These are phyloP conservation scores for Sprattus sprattus DNA, from an alignment of 2,113 vertebrate species.

Conservation along the genomic window DNA sequence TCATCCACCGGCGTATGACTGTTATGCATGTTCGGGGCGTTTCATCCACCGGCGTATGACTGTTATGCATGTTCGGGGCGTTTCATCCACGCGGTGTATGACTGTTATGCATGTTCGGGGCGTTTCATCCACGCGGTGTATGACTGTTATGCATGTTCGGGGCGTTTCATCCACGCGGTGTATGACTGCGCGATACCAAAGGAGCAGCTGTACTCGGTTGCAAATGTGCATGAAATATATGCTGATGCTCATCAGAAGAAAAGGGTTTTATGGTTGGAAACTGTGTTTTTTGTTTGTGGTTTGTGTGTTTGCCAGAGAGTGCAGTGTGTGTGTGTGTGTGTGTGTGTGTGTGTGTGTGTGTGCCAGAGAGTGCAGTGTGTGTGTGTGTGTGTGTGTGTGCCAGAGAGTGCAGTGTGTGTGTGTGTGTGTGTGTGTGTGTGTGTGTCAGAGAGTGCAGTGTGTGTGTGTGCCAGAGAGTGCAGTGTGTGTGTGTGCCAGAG, in stretches of 20 bases:
- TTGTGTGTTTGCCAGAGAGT: too few relatives aligned
- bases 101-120: neutral
- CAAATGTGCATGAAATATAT: neutral
- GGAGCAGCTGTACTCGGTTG: neutral
- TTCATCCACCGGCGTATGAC: neutral
- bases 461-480: neutral
- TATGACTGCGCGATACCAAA: neutral
- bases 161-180: neutral
- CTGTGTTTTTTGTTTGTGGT: neutral
- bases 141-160: neutral
- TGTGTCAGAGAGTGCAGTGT: too few relatives aligned
- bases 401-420: too few relatives aligned
- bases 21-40: neutral
- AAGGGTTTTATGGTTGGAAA: neutral
- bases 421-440: too few relatives aligned
- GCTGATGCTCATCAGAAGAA: neutral
- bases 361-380: too few relatives aligned
- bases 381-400: too few relatives aligned
- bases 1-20: neutral
- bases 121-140: neutral
- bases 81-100: neutral
- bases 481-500: slow-evolving; percentile 36
- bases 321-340: too few relatives aligned
- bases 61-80: neutral
- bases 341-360: too few relatives aligned